Evolutionary conservation across 2,888 invertebrate species (phyloP).

Genomic region (Drosophila gaucha): DNA sequence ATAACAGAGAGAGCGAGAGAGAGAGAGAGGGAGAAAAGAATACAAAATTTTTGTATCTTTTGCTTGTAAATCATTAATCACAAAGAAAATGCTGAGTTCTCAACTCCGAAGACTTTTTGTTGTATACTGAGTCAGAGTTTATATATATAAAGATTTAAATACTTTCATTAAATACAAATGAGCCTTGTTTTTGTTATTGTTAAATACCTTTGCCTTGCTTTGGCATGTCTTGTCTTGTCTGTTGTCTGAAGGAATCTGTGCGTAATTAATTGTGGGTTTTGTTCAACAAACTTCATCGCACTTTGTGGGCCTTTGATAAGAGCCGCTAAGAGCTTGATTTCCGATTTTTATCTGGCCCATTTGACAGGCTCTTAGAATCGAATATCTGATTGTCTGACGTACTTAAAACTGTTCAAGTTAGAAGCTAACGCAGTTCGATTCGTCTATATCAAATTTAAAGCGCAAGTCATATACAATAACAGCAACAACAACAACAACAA

Average conservation of each 20-base stretch:
- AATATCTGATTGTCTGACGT: background rate
- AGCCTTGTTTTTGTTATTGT: conserved; percentile 20
- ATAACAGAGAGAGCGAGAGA: background rate
- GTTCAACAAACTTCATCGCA: conserved; percentile 15
- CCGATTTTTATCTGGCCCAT: background rate
- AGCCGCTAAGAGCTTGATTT: conserved; percentile 6
- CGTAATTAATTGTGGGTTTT: conserved; percentile 44
- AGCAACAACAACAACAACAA: conserved; percentile 27
- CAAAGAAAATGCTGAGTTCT: conserved; percentile 34
- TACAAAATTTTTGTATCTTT: conserved; percentile 22
- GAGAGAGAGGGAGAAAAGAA: background rate
- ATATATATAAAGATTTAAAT: conserved; percentile 43
- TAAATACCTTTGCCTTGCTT: too few species aligned
- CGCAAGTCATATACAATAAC: conserved; percentile 45
- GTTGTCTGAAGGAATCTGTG: conserved; percentile 10
- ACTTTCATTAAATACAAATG: conserved; percentile 58
- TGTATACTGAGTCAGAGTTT: conserved; percentile 30
- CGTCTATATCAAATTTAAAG: conserved; percentile 18
- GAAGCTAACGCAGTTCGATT: conserved; percentile 21
- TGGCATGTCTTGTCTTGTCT: conserved; percentile 6
- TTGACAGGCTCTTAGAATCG: conserved; percentile 19
- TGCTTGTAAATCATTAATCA: conserved; percentile 76
- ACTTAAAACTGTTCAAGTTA: conserved; percentile 2
- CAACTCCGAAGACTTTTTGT: conserved; percentile 2
- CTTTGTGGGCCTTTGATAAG: conserved; percentile 16